These are phyloP conservation scores for Ophion slaviceki DNA, from an alignment of 2,888 invertebrate genomes.

Conservation along the genomic window DNA sequence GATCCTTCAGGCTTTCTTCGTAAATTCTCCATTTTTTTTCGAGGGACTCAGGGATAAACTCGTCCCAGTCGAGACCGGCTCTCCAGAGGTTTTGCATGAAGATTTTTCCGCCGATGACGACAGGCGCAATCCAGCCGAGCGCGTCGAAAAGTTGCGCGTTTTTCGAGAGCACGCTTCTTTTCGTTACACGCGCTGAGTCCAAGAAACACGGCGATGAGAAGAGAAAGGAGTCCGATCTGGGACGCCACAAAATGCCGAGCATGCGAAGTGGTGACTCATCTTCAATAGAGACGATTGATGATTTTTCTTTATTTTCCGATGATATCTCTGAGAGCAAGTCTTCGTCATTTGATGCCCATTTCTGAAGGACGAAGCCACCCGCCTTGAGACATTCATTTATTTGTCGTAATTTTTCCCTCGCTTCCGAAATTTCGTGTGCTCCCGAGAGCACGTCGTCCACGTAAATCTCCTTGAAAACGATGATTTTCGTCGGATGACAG, in stretches of 20 bases:
- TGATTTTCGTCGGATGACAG: not conserved
- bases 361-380: conserved; percentile 54
- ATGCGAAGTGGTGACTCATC: conserved; percentile 22
- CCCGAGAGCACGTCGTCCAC: conserved; percentile 63
- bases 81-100: conserved; percentile 56
- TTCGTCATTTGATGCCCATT: conserved; percentile 51
- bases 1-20: not conserved
- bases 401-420: conserved; percentile 32
- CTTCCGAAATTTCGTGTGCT: conserved; percentile 32
- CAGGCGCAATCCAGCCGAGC: conserved; percentile 59
- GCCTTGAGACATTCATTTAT: conserved; percentile 30
- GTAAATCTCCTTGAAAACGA: conserved; percentile 39
- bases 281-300: conserved; percentile 3
- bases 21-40: too few species aligned
- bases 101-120: conserved; percentile 55
- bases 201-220: conserved; percentile 14
- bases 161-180: conserved; percentile 46
- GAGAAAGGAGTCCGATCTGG: conserved; percentile 39
- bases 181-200: conserved; percentile 18
- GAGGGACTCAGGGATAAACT: not conserved
- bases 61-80: conserved; percentile 45
- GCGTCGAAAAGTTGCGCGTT: conserved; percentile 58
- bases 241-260: conserved; percentile 55
- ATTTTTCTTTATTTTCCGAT: not conserved
- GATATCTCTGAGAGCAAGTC: conserved; percentile 17